Base-by-base conservation (phyloP, 2,888 invertebrate species). In the Eupithecia subumbrata region DNA sequence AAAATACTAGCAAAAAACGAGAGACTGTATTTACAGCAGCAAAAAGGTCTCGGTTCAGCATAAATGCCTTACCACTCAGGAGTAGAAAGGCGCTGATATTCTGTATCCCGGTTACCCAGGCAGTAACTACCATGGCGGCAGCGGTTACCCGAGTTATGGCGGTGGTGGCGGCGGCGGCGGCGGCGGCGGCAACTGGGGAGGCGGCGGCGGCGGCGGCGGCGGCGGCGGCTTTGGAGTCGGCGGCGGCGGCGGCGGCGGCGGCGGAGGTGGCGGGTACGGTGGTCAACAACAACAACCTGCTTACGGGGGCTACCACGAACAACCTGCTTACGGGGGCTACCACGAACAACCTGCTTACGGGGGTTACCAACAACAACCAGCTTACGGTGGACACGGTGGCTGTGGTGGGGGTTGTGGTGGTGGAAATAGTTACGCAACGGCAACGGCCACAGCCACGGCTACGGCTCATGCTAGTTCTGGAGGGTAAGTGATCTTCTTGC, bases 401-500 rank as follows among this genome's bases (percentile, higher is more conserved):
- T 64, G 64, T 22, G 66, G 66, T n/a, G 37, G n/a, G 11, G n/a
- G 37, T 18, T n/a, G 66, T n/a, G 70, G 71, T 4, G 60, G 71
- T 1, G 70, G 70, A 37, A 56, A 37, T 60, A 40, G 66, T 43
- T 60, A 60, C 40, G 64, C 45, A 43, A n/a, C 73, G 5, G 68
- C 85, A 5, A 74, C 81, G 0, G 86, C 87, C 2, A 81, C 84
- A 0, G 90, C 90, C 0, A 86, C 88, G 9, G 76, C 76, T 0
- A 69, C 67, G 0, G 78, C 74, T 7, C 30, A 56, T 9, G 16
- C 73, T n/a, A 68, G 16, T 68, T 45, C 69, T 22, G 60, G 56
- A 43, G 72, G 71, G 71, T 75, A 69, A 43, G 69, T 67, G 14
- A 48, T 34, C 64, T 34, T 34, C 34, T 63, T 63, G 30, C 5